Evolutionary conservation across 2,113 vertebrate genomes (phyloP).

Genomic region (Tupaia chinensis): DNA sequence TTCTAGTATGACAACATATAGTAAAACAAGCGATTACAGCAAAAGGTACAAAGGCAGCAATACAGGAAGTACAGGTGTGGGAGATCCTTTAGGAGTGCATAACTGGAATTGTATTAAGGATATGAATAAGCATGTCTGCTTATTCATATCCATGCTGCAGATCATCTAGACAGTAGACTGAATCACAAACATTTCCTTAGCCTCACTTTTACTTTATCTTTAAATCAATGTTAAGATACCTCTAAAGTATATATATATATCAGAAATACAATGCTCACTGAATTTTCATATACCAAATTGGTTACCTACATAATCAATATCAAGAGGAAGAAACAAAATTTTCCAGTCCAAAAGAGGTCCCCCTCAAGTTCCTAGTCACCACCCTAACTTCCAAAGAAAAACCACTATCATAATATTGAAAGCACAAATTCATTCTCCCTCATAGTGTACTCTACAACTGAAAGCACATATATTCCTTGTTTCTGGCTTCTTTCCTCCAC

Average conservation of each 20-base stretch:
- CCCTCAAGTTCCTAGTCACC: neutral
- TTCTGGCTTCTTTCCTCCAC: neutral
- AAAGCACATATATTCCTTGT: neutral
- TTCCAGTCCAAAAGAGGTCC: neutral
- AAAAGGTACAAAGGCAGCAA: neutral
- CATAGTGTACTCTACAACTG: neutral
- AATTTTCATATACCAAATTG: neutral
- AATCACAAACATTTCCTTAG: neutral
- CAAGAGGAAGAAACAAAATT: neutral
- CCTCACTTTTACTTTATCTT: neutral
- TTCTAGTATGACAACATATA: neutral
- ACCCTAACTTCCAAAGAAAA: neutral
- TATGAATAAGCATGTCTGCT: neutral
- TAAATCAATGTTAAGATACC: neutral
- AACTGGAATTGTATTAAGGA: neutral
- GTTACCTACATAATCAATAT: neutral
- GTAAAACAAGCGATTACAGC: neutral
- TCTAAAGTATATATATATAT: neutral
- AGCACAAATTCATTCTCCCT: neutral
- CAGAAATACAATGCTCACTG: neutral
- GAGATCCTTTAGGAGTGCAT: neutral
- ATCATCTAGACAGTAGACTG: too few relatives aligned
- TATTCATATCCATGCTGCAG: neutral
- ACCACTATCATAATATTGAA: neutral
- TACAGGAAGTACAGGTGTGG: neutral